Evolutionary conservation across 2,888 invertebrate species (phyloP), one percentile per base, ranked within the genome.

Genomic region (Osedax fenrisi): DNA sequence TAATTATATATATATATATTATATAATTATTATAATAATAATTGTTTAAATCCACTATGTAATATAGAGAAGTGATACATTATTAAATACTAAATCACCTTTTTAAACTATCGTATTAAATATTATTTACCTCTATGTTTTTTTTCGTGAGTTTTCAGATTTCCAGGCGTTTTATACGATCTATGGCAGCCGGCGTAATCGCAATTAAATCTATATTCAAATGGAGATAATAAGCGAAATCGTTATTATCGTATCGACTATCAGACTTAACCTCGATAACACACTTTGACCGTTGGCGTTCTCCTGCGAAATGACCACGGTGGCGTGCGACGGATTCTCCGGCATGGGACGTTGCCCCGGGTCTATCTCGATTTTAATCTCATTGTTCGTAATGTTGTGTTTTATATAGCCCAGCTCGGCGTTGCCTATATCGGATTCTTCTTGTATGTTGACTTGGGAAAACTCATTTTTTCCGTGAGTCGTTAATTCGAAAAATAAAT

Each of bases 71-170:
- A n/a, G n/a, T n/a, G n/a, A n/a, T n/a, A n/a, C n/a, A n/a, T n/a
- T n/a, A n/a, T n/a, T n/a, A n/a, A n/a, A n/a, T n/a, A n/a, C n/a
- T n/a, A n/a, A n/a, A n/a, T n/a, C n/a, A n/a, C n/a, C n/a, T n/a
- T n/a, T n/a, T n/a, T n/a, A n/a, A n/a, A n/a, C n/a, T n/a, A n/a
- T n/a, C n/a, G n/a, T n/a, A n/a, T n/a, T n/a, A n/a, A n/a, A n/a
- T n/a, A n/a, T n/a, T n/a, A n/a, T n/a, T n/a, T 86, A 93, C 94
- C 94, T 89, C 90, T 92, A 82, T 95, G 94, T 75, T 93, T 93
- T 87, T 94, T 95, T 88, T 92, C 89, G 86, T 95, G 95, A 76
- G 94, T 94, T 82, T 92, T 89, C 78, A 95, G 87, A 86, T 95
- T 95, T 72, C 94, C 94, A 79, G 92, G 90, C 3, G 94, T 94